Evolutionary conservation across 2,797 vertebrate genomes (phyloP).

Genomic region (Artibeus jamaicensis): DNA sequence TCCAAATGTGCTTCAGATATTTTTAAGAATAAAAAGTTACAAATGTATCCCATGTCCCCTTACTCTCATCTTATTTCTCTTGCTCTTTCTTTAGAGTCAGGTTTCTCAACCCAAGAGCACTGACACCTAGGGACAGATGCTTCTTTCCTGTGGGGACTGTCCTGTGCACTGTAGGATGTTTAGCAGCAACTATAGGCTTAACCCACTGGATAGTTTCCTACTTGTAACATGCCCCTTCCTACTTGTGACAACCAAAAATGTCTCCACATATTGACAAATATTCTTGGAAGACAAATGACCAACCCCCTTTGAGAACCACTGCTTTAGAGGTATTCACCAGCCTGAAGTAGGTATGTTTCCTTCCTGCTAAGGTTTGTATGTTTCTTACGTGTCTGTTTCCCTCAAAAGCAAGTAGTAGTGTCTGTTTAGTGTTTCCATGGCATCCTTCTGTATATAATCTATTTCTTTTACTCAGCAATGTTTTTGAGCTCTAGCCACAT

Average conservation of each 20-base stretch:
- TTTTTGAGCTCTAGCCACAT: neutral
- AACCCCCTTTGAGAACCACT: neutral
- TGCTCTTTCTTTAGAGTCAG: neutral
- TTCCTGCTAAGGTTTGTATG: neutral
- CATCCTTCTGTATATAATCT: neutral
- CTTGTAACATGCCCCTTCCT: neutral
- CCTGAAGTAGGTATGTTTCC: neutral
- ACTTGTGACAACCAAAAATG: neutral
- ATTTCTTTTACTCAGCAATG: neutral
- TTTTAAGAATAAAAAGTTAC: neutral
- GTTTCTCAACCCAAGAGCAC: neutral
- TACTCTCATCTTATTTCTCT: neutral
- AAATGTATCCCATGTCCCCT: neutral
- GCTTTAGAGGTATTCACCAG: neutral
- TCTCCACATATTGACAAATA: neutral
- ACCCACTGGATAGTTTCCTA: too few species aligned
- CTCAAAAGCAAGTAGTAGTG: neutral
- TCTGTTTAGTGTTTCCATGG: neutral
- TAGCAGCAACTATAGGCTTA: neutral
- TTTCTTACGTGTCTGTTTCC: neutral
- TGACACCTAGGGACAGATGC: neutral
- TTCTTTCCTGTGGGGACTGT: neutral
- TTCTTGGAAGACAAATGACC: neutral
- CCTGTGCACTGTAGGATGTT: neutral
- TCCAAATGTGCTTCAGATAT: neutral